Evolutionary conservation across 2,113 vertebrate species (phyloP).

Genomic region (Suricata suricatta): DNA sequence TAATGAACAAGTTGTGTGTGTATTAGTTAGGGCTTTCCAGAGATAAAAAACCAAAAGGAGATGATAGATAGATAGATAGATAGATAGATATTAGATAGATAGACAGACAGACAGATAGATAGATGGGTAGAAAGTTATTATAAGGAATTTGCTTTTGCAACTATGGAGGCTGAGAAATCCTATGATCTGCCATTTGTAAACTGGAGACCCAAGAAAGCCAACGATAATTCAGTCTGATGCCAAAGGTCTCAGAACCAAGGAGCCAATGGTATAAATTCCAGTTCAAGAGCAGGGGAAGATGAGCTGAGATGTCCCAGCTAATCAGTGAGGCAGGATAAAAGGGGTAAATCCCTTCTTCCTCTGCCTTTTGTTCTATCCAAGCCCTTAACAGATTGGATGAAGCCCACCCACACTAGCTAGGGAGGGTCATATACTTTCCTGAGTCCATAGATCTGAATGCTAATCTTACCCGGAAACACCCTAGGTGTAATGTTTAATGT

Average conservation of each 20-base stretch:
- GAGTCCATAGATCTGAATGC: background rate
- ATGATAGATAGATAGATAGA: background rate
- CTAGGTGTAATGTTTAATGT: background rate
- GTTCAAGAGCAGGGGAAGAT: background rate
- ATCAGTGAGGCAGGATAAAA: background rate
- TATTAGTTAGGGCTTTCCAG: background rate
- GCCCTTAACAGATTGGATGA: background rate
- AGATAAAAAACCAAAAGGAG: background rate
- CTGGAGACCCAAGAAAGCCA: background rate
- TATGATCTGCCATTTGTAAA: background rate
- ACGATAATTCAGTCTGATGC: background rate
- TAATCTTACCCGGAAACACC: background rate
- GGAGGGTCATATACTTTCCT: background rate
- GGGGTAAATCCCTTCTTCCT: background rate
- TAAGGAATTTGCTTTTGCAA: background rate
- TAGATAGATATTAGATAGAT: no score
- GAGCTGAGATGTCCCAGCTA: background rate
- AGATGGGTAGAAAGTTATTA: background rate
- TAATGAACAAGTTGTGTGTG: background rate
- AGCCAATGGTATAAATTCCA: background rate
- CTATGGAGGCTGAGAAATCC: background rate
- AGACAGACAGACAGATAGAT: background rate
- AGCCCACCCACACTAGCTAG: background rate
- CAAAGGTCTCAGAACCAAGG: background rate
- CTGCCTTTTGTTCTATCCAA: background rate